Conservation (phyloP, 2,888 invertebrate species). For the Melanchra persicariae region DNA sequence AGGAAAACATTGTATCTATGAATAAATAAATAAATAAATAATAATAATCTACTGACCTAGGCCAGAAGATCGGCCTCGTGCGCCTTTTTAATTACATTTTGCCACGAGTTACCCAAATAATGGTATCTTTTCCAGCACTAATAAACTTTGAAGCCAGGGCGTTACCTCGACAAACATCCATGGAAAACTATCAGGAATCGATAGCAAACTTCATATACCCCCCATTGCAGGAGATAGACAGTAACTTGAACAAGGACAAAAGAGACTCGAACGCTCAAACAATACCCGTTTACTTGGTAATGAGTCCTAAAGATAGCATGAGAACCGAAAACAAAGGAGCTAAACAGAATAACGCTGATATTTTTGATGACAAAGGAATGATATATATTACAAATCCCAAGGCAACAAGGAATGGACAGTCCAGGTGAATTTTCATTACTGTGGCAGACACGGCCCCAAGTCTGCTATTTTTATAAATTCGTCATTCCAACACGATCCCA, state of each 20-base stretch:
- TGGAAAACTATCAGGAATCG: neutral
- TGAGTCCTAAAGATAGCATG: neutral
- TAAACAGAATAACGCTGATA: neutral
- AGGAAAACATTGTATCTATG: no score
- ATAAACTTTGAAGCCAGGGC: neutral
- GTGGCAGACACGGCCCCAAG: no score
- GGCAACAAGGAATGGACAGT: neutral
- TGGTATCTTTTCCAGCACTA: neutral
- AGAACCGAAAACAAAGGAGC: neutral
- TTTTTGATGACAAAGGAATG: conserved; percentile 28
- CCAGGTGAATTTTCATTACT: neutral
- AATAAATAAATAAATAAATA: no score
- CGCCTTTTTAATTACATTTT: no score
- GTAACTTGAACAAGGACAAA: neutral
- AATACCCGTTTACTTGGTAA: conserved; percentile 16
- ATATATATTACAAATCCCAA: conserved; percentile 24
- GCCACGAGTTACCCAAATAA: neutral
- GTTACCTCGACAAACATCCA: neutral
- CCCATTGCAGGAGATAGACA: neutral
- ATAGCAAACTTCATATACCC: neutral
- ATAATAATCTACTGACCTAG: no score
- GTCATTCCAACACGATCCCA: no score
- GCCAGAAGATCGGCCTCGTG: no score
- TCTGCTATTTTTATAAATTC: no score
- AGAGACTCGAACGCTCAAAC: neutral